Conservation (phyloP, 2,113 vertebrate species). For the Addax nasomaculatus region DNA sequence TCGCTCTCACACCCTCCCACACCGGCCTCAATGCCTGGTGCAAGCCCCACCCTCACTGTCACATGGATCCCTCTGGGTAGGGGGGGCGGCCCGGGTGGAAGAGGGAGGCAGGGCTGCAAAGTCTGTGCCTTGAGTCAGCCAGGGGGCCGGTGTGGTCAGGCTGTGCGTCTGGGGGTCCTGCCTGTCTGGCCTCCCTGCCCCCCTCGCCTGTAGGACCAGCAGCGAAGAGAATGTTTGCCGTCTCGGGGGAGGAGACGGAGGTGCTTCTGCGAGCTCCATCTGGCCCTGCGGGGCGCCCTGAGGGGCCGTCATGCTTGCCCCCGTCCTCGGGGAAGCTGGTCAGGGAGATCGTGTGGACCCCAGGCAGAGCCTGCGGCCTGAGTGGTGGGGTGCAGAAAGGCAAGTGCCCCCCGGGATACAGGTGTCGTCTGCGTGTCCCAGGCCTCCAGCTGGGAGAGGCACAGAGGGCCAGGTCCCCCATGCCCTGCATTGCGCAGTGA, state of each 20-base stretch:
- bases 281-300: fast-evolving
- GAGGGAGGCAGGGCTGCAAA: background rate
- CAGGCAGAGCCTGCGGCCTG: background rate
- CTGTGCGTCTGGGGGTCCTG: fast-evolving
- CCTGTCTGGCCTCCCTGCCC: too few relatives aligned
- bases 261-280: fast-evolving
- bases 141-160: background rate
- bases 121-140: background rate
- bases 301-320: too few relatives aligned
- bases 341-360: background rate
- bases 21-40: fast-evolving
- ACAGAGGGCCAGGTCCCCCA: background rate
- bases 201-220: too few relatives aligned
- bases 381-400: background rate
- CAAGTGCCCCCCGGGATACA: fast-evolving
- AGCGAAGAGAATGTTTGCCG: background rate
- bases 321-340: background rate
- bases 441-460: background rate
- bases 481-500: fast-evolving
- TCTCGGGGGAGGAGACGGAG: background rate
- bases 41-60: background rate
- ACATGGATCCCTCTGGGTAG: fast-evolving
- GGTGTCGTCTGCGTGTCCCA: background rate
- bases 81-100: fast-evolving
- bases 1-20: background rate